Conservation (phyloP, 2,113 vertebrate genomes). For the Lepus timidus region DNA sequence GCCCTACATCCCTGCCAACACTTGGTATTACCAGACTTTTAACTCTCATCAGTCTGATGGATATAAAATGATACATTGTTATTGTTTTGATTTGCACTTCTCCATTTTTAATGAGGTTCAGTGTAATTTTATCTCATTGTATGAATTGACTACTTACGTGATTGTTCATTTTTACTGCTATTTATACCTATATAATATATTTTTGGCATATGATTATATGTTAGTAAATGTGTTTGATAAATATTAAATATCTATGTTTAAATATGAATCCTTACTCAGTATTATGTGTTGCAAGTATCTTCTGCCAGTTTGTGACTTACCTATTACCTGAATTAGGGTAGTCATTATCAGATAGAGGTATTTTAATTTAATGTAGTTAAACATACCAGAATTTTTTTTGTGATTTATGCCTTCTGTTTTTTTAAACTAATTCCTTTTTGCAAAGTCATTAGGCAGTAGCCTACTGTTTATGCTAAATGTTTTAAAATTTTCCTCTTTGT, state of each 20-base stretch:
- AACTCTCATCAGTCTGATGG: not conserved
- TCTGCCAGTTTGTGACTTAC: not conserved
- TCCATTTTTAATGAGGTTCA: not conserved
- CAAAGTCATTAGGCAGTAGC: not conserved
- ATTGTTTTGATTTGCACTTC: not conserved
- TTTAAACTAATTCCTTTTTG: not conserved
- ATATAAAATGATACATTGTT: not conserved
- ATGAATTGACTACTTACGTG: not conserved
- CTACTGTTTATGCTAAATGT: not conserved
- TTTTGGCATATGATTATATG: not conserved
- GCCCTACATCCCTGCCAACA: no score
- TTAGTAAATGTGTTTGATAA: not conserved
- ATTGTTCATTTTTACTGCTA: not conserved
- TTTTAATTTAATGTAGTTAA: slow-evolving; percentile 24
- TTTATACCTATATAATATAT: not conserved
- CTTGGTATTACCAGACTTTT: not conserved
- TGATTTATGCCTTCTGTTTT: not conserved
- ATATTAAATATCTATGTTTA: not conserved
- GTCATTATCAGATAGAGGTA: not conserved
- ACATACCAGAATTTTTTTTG: not conserved
- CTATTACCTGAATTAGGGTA: not conserved
- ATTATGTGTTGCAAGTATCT: not conserved
- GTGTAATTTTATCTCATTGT: not conserved
- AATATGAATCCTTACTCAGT: not conserved
- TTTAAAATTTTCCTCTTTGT: not conserved